Conservation (phyloP, 2,888 invertebrate genomes). For the Pegoplata infirma region DNA sequence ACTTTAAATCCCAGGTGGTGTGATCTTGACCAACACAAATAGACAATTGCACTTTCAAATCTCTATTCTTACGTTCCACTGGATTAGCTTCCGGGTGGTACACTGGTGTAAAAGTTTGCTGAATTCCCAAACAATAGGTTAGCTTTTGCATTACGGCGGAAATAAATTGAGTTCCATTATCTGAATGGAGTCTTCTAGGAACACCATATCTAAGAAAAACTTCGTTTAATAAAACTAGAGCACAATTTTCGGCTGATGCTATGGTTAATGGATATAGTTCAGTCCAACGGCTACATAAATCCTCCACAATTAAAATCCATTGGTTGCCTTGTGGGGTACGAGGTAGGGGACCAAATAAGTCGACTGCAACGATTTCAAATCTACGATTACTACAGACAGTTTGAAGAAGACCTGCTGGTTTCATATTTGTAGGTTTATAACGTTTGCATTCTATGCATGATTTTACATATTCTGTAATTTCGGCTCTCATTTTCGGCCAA, state of each 20-base stretch:
- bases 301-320: slow-evolving; percentile 69
- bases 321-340: slow-evolving; percentile 41
- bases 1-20: slow-evolving; percentile 8
- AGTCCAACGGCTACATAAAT: slow-evolving; percentile 66
- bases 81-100: slow-evolving; percentile 62
- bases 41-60: slow-evolving; percentile 35
- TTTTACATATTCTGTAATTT: slow-evolving; percentile 13
- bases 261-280: slow-evolving; percentile 69
- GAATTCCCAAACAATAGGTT: slow-evolving; percentile 47
- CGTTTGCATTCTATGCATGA: slow-evolving; percentile 4
- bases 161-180: too few species aligned
- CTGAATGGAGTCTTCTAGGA: slow-evolving; percentile 69
- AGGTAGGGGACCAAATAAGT: slow-evolving; percentile 61
- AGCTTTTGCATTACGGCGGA: too few species aligned
- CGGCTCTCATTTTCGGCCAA: slow-evolving; percentile 42
- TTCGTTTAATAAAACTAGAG: too few species aligned
- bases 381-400: slow-evolving; percentile 21
- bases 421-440: slow-evolving; percentile 18
- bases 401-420: slow-evolving; percentile 22
- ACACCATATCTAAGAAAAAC: slow-evolving; percentile 71
- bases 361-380: slow-evolving; percentile 59
- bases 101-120: slow-evolving; percentile 55
- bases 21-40: slow-evolving; percentile 42
- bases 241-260: slow-evolving; percentile 68
- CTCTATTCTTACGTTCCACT: slow-evolving; percentile 55